A percentile compares a stretch with the other conserved stretches of the same genome.
phyloP scores from a whole-genome alignment of 1,140 invertebrate species.

The Octopus sinensis region DNA sequence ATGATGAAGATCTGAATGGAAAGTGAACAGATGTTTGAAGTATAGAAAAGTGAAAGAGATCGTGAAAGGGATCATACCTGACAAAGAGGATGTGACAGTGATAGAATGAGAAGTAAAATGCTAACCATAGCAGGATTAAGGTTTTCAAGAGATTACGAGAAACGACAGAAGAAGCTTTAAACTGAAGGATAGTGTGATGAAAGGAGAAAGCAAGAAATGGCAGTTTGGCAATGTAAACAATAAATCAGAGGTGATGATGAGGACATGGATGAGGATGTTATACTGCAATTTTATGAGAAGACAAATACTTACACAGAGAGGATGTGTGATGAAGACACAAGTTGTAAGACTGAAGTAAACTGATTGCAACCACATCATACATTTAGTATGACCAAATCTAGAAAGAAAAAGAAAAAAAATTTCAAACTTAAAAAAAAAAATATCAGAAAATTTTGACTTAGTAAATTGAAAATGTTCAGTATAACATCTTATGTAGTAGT shows the following conservation, averaged over 20 bases:
- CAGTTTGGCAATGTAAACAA: too few species aligned
- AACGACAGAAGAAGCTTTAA: too few species aligned
- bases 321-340: slow-evolving; percentile 54
- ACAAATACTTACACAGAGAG: slow-evolving; percentile 43
- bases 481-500: too few species aligned
- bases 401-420: slow-evolving; percentile 21
- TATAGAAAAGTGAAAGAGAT: background rate
- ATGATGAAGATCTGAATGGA: slow-evolving; percentile 41
- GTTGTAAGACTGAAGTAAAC: slow-evolving; percentile 53
- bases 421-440: background rate
- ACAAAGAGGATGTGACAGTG: background rate
- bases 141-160: too few species aligned
- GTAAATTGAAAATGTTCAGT: too few species aligned
- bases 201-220: too few species aligned
- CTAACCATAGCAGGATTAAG: too few species aligned
- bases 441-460: too few species aligned
- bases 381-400: slow-evolving; percentile 49
- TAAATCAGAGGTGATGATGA: too few species aligned
- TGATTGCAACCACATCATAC: slow-evolving; percentile 54
- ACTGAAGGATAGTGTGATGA: too few species aligned
- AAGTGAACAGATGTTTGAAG: background rate
- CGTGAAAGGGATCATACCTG: background rate
- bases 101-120: too few species aligned
- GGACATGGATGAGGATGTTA: too few species aligned
- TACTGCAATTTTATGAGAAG: background rate